Evolutionary conservation across 2,113 vertebrate species (phyloP).

Genomic region (Pelobates fuscus): DNA sequence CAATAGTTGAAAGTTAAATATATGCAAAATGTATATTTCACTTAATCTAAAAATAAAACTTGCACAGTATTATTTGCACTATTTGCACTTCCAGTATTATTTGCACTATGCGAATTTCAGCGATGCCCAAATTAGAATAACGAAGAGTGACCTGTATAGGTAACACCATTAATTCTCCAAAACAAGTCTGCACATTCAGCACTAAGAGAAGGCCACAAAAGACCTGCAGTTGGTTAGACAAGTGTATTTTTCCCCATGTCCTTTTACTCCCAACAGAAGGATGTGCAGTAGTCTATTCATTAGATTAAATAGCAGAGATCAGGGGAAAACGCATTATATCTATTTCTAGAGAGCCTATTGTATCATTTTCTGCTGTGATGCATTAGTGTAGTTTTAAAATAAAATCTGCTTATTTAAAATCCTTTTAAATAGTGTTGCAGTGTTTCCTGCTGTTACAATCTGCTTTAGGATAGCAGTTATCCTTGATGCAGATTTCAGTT

Average conservation of each 20-base stretch:
- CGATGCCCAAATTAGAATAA: conserved; percentile 50
- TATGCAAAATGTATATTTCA: too few relatives aligned
- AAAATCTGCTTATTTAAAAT: conserved; percentile 82
- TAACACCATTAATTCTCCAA: conserved; percentile 51
- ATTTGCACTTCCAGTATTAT: too few relatives aligned
- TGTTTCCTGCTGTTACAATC: conserved; percentile 75
- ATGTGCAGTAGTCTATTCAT: conserved; percentile 54
- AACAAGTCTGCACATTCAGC: conserved; percentile 55
- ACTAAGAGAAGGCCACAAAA: conserved; percentile 55
- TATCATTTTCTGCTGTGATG: conserved; percentile 68
- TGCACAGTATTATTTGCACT: too few relatives aligned
- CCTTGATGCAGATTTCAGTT: conserved; percentile 78
- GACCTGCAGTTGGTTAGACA: conserved; percentile 53
- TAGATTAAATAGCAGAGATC: conserved; percentile 63
- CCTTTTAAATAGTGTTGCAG: conserved; percentile 80
- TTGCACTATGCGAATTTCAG: conserved; percentile 36
- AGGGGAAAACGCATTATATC: conserved; percentile 62
- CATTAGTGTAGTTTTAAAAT: conserved; percentile 73
- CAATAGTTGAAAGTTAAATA: too few relatives aligned
- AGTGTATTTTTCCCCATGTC: conserved; percentile 22
- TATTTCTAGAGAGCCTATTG: conserved; percentile 69
- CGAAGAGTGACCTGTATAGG: conserved; percentile 47
- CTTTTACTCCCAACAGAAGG: conserved; percentile 59
- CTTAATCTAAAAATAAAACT: neutral
- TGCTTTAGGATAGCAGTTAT: conserved; percentile 71